Evolutionary conservation across 2,888 invertebrate species (phyloP), one percentile per base, ranked within the genome.

Genomic region (Odontocerum albicorne): DNA sequence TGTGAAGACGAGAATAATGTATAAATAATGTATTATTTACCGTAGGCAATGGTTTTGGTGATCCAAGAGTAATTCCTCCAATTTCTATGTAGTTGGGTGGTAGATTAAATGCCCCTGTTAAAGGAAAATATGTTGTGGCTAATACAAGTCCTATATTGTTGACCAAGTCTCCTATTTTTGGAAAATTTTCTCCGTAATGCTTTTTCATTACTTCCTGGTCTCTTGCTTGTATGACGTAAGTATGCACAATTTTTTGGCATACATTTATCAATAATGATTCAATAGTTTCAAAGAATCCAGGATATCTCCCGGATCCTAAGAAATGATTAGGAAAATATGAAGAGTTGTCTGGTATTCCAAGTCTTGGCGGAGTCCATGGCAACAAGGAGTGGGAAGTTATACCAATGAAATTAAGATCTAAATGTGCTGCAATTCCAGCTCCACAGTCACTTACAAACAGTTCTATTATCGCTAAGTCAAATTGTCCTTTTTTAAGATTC

Each of bases 51-150:
- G n/a, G n/a, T n/a, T n/a, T n/a, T n/a, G n/a, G n/a, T n/a, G n/a
- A n/a, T 17, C 6, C 17, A 31, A 54, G 36, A 62, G 83, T 82
- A 27, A 82, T 68, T 1, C 84, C 85, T 17, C 78, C 83, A 31
- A 84, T 77, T 67, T 83, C 85, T 27, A 86, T 68, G 1, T 85
- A 67, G 49, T 79, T 80, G 0, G 81, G 79, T 0, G 80, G 66
- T 16, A 72, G 59, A 0, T 83, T 74, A 1, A 77, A 70, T 0
- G 77, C 73, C 1, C 82, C 82, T 35, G 79, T 77, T 13, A 84
- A 63, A 0, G 82, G 77, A 57, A 75, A 81, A 64, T 86, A 85
- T 38, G 82, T 82, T 64, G 85, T 84, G 1, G 79, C 71, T 49
- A 86, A 71, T 53, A 83, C 64, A 61, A 84, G 71, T 35, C 78